Evolutionary conservation across 2,797 vertebrate species (phyloP).

Genomic region (Myotis planiceps): DNA sequence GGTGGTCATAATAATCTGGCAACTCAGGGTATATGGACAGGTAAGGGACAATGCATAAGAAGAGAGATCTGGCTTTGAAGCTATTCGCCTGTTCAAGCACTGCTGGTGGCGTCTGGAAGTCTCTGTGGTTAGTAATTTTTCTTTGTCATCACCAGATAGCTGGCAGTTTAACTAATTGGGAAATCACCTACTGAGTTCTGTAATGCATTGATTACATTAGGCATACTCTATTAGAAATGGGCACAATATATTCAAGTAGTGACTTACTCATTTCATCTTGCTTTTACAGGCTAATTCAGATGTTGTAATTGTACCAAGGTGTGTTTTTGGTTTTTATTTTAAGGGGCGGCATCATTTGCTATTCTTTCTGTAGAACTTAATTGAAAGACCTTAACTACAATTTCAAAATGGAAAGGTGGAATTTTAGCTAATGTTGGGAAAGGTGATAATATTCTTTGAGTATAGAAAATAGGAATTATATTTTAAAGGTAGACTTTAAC

Average conservation of each 20-base stretch:
- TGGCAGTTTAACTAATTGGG: constrained; percentile 14
- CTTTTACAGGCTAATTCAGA: neutral
- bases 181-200: neutral
- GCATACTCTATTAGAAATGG: neutral
- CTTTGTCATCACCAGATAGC: constrained; percentile 13
- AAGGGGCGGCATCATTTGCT: neutral
- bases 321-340: neutral
- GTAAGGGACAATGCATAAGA: neutral
- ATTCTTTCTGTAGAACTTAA: neutral
- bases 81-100: neutral
- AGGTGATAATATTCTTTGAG: neutral
- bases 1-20: too few relatives aligned
- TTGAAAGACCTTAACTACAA: neutral
- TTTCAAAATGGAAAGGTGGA: neutral
- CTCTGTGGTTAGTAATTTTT: neutral
- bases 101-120: neutral
- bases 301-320: neutral
- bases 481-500: neutral
- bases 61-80: neutral
- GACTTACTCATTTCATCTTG: neutral
- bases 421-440: neutral
- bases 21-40: too few relatives aligned
- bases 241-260: neutral
- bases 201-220: constrained; percentile 19
- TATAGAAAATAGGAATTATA: neutral